Base-by-base conservation (phyloP, 2,888 invertebrate genomes). In the Callyntrura guangdongensis region DNA sequence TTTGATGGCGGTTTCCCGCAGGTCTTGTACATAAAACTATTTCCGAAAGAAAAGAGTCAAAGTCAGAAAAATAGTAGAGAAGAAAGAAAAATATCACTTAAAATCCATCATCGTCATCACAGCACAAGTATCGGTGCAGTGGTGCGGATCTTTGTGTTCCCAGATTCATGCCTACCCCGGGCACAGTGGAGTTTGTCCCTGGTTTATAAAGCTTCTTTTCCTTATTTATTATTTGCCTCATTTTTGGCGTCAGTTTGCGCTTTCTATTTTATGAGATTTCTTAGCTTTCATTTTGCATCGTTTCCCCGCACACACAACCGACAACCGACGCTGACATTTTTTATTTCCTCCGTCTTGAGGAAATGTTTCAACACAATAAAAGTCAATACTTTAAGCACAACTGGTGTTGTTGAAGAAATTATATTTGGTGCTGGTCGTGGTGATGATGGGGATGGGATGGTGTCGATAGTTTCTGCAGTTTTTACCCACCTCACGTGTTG, bases 1-100 rank as follows among this genome's bases (percentile, higher is more conserved):
- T 85, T 91, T 92, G 87, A 91, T 91, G 86, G 91, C 83, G 93
- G 93, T 93, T 92, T 93, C 93, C 93, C 93, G 92, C 92, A 93
- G 93, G 91, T 91, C 91, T 86, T 69, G 20, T 64, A 45, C 89
- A 81, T 64, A 90, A 91, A 85, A 86, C 61, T 90, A 17, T 77
- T 91, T 90, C 82, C 49, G 79, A 89, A 83, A 47, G 82, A 22
- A 83, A 83, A 47, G n/a, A 61, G 64, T 47, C 45, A 83, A 61
- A 83, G 64, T 81, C 81, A 61, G 47, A 83, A 87, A 87, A 89
- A 64, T 90, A 88, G 86, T 64, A 86, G 91, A 90, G 86, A 47
- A 77, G 84, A 84, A 90, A 91, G 84, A 85, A 91, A 92, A 86
- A 92, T 82, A 91, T 89, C 69, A 84, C 89, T 91, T 88, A 84